Evolutionary conservation across 1,140 invertebrate genomes (phyloP).

Genomic region (Reticulitermes speratus): DNA sequence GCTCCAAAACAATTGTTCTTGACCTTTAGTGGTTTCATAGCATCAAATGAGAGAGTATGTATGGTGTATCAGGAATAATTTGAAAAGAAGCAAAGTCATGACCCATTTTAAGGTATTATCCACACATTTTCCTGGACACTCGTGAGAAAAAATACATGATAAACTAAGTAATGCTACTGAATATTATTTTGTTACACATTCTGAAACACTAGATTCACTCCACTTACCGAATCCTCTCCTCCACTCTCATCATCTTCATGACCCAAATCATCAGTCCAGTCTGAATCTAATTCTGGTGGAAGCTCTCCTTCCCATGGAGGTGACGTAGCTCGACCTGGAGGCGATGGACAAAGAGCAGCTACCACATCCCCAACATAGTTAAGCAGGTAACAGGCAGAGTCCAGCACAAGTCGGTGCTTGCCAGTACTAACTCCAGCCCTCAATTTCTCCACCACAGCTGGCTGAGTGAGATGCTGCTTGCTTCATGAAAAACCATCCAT

Average conservation of each 20-base stretch:
- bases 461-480: constrained; percentile 58
- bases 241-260: constrained; percentile 84
- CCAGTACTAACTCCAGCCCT: constrained; percentile 49
- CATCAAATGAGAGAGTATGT: no score
- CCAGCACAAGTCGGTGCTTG: constrained; percentile 64
- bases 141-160: no score
- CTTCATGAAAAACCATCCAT: constrained; percentile 39
- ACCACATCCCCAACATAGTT: constrained; percentile 73
- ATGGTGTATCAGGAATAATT: no score
- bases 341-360: constrained; percentile 54
- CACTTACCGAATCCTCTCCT: constrained; percentile 81
- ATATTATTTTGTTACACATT: background rate
- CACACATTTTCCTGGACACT: no score
- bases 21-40: no score
- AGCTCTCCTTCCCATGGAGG: constrained; percentile 79
- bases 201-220: background rate
- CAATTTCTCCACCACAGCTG: constrained; percentile 56
- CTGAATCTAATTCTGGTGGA: constrained; percentile 68
- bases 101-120: no score
- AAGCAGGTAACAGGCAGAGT: constrained; percentile 75
- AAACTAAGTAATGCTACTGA: no score
- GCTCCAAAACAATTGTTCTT: no score
- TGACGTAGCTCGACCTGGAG: constrained; percentile 56
- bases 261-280: constrained; percentile 78
- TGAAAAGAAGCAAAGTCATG: no score